Evolutionary conservation across 2,888 invertebrate genomes (phyloP).

Genomic region (Erebia palarica): DNA sequence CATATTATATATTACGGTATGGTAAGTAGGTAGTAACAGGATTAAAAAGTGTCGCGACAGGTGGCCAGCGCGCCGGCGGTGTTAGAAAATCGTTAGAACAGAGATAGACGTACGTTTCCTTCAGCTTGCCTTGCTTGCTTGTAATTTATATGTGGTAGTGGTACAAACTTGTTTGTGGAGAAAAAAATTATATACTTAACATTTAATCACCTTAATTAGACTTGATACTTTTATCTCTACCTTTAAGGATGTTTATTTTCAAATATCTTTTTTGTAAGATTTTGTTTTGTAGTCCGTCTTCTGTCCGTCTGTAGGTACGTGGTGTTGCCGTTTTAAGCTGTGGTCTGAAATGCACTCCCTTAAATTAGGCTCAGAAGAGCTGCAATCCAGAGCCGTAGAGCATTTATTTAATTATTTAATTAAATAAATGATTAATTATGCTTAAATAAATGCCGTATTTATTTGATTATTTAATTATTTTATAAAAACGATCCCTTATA

Average conservation of each 20-base stretch:
- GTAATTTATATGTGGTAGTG: slow-evolving; percentile 20
- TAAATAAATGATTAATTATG: no score
- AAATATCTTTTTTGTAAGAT: not conserved
- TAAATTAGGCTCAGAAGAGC: no score
- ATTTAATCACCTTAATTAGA: slow-evolving; percentile 15
- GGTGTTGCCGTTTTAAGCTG: no score
- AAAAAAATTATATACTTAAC: not conserved
- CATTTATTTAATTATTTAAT: no score
- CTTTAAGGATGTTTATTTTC: not conserved
- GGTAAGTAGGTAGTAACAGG: slow-evolving; percentile 77
- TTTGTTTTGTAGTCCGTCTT: no score
- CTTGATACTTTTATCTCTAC: slow-evolving; percentile 14
- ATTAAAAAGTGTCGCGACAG: slow-evolving; percentile 76
- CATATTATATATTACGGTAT: slow-evolving; percentile 65
- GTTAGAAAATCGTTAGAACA: slow-evolving; percentile 71
- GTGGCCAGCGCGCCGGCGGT: slow-evolving; percentile 59
- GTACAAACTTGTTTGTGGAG: slow-evolving; percentile 14
- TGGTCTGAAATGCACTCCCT: no score
- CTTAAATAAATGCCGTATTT: no score
- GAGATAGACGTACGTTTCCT: slow-evolving; percentile 36
- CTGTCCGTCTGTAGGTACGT: no score
- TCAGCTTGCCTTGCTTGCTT: slow-evolving; percentile 23
- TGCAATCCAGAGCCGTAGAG: no score
- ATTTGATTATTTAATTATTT: no score
- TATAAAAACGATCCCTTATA: no score